Conservation (phyloP, 2,797 vertebrate genomes). For the Sitta carolinensis region DNA sequence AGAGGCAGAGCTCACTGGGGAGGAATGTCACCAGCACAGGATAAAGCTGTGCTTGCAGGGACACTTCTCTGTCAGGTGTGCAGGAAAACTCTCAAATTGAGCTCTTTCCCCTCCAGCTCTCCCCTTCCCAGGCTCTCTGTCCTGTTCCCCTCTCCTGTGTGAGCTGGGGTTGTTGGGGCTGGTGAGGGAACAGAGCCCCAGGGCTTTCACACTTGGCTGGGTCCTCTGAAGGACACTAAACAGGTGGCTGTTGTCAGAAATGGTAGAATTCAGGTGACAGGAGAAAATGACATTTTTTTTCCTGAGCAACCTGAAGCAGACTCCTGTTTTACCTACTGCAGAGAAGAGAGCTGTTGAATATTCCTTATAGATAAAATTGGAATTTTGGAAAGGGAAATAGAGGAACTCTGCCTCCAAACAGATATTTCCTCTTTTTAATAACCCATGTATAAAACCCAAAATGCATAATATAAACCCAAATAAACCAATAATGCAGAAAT, state of each 20-base stretch:
- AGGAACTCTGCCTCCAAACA: background rate
- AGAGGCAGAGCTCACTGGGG: background rate
- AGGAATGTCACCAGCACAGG: background rate
- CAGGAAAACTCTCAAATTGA: background rate
- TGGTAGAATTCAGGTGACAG: background rate
- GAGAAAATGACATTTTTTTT: background rate
- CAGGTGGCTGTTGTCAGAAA: conserved; percentile 24
- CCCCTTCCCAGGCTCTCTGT: background rate
- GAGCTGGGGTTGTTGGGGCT: background rate
- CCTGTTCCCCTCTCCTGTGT: background rate
- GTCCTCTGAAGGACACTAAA: background rate
- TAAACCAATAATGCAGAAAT: background rate
- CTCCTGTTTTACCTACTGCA: background rate
- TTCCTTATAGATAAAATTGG: background rate
- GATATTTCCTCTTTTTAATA: background rate
- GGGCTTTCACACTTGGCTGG: background rate
- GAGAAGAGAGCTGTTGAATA: background rate
- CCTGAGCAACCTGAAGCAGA: background rate
- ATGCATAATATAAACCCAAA: background rate
- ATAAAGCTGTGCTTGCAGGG: background rate
- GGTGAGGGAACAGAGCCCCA: background rate
- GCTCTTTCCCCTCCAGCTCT: background rate
- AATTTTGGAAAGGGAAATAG: background rate
- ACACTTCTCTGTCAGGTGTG: background rate
- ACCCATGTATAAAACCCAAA: background rate